Evolutionary conservation across 2,113 vertebrate genomes (phyloP), one percentile per base, ranked within the genome.

Genomic region (Paramisgurnus dabryanus): DNA sequence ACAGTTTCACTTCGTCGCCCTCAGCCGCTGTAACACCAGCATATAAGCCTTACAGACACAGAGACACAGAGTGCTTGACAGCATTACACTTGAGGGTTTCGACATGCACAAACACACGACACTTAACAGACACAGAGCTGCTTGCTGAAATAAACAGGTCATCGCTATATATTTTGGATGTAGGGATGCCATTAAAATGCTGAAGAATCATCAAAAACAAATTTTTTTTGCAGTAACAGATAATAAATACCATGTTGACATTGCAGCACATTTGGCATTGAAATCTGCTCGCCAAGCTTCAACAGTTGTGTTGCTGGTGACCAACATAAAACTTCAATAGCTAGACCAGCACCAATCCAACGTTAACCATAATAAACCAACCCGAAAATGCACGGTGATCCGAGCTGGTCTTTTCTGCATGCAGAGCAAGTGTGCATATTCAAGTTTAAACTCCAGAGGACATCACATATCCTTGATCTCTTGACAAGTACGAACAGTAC

Each of bases 1-100:
- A 55, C 63, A 40, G 75, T 67, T 64, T 66, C 75, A 55, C 47
- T 77, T 77, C 75, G 55, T 77, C 75, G 34, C 45, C 74, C 63
- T 66, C 47, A 49, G 60, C 34, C 17, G 6, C 22, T 66, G 22
- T 13, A 66, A 27, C 7, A 15, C 15, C 47, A 55, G 5, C 53
- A 17, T 49, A 66, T 55, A 77, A 77, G 27, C 75, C 47, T 39
- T 76, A 53, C 4, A 53, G 12, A 53, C 50, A 13, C 50, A 13
- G 50, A 13, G 27, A 34, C 27, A 34, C 27, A 34, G 12, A 17
- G 61, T 65, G 17, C 47, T 66, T 22, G 45, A 76, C 74, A 76
- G 61, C 2, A 40, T 65, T 12, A 53, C 27, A 27, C 61, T 34
- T 7, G 27, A 66, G 74, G 47, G 11, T 27, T 53, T 74, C 6